phyloP scores from a whole-genome alignment of 2,888 invertebrate genomes.

The Dysmachus trigonus region DNA sequence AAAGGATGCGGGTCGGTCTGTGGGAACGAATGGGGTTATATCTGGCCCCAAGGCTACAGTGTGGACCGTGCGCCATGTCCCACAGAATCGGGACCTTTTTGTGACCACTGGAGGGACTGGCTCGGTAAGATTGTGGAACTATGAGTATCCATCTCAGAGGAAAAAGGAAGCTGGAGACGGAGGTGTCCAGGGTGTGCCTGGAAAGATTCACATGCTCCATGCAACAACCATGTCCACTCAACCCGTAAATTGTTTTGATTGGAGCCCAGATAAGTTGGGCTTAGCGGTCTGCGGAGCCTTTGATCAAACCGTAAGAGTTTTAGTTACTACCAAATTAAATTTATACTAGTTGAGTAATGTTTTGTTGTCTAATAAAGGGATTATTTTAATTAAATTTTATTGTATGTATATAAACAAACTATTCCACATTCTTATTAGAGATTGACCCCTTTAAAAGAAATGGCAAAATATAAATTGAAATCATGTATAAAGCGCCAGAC shows the following conservation, averaged over 20 bases:
- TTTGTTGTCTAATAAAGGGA: not conserved
- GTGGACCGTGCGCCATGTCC: conserved; percentile 88
- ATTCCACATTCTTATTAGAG: no score
- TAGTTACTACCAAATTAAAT: conserved; percentile 89
- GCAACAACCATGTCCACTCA: conserved; percentile 84
- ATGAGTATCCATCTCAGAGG: conserved; percentile 86
- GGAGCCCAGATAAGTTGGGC: conserved; percentile 91
- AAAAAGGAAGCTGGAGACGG: conserved; percentile 77
- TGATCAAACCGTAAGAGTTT: conserved; percentile 87
- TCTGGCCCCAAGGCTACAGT: conserved; percentile 82
- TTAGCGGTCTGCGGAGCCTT: conserved; percentile 89
- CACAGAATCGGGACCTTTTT: conserved; percentile 94
- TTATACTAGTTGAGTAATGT: conserved; percentile 65
- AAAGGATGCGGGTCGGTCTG: conserved; percentile 62
- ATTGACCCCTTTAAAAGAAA: no score
- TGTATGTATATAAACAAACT: no score
- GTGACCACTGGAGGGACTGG: conserved; percentile 91
- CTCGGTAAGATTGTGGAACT: conserved; percentile 93
- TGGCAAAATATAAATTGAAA: no score
- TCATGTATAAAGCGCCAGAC: no score
- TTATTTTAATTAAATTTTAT: not conserved
- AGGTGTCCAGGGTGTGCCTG: conserved; percentile 77
- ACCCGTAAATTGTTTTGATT: conserved; percentile 88
- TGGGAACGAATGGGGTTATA: conserved; percentile 63
- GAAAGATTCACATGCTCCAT: conserved; percentile 79